Percentiles rank a stretch among this genome's conserved stretches.
Conservation (phyloP, 2,797 vertebrate species). For the Xiphophorus birchmanni region DNA sequence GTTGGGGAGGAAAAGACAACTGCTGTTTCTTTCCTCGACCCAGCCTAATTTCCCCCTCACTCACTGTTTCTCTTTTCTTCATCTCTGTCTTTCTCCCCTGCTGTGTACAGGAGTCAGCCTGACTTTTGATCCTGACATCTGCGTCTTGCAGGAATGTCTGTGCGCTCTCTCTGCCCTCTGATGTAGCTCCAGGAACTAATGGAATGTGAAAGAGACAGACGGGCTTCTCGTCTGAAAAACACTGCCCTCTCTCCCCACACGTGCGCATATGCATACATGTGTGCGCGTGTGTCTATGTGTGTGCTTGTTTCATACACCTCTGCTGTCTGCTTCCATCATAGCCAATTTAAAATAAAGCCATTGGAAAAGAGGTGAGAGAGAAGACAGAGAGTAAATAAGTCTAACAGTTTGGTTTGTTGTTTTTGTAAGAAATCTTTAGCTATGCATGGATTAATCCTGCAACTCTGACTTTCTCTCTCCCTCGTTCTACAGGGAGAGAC, state of each 20-base stretch:
- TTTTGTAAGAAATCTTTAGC: slow-evolving; percentile 62
- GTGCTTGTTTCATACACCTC: slow-evolving; percentile 52
- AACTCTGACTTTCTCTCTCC: slow-evolving; percentile 68
- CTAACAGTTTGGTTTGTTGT: slow-evolving; percentile 46
- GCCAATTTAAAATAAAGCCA: slow-evolving; percentile 35
- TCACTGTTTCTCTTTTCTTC: slow-evolving; percentile 63
- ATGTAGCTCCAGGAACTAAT: slow-evolving; percentile 99
- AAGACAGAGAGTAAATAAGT: slow-evolving; percentile 34
- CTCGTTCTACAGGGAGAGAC: slow-evolving; percentile 69
- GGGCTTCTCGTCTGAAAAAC: slow-evolving; percentile 82
- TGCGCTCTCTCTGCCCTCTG: slow-evolving; percentile 93
- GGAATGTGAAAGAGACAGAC: slow-evolving; percentile 96
- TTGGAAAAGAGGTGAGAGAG: slow-evolving; percentile 35
- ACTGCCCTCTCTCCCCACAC: slow-evolving; percentile 74
- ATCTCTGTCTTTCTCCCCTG: slow-evolving; percentile 71
- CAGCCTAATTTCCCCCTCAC: slow-evolving; percentile 48
- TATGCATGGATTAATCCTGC: slow-evolving; percentile 69
- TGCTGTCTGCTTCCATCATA: slow-evolving; percentile 60
- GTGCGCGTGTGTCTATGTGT: slow-evolving; percentile 23
- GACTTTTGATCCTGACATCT: slow-evolving; percentile 85
- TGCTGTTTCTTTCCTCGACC: slow-evolving; percentile 33
- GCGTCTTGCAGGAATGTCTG: slow-evolving; percentile 97
- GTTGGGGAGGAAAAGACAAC: slow-evolving; percentile 26
- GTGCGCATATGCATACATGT: slow-evolving; percentile 49
- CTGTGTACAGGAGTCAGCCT: slow-evolving; percentile 81